Conservation (phyloP, 2,113 vertebrate genomes). For the Malurus alboscapulatus region DNA sequence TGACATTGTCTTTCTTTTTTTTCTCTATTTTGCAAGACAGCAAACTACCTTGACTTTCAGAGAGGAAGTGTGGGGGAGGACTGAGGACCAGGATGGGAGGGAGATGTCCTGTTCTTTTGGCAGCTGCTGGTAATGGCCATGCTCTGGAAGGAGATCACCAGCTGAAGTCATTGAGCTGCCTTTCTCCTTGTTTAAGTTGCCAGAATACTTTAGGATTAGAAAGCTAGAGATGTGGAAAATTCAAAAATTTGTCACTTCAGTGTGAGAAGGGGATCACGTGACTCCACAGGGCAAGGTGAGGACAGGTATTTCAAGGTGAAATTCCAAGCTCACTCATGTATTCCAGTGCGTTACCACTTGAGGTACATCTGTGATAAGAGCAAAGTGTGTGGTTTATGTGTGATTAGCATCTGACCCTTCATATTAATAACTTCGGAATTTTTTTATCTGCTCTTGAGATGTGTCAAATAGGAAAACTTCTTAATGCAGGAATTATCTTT, state of each 20-base stretch:
- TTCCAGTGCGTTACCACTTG: not conserved
- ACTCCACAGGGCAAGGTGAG: not conserved
- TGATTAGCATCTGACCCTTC: conserved; percentile 49
- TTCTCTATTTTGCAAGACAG: fast-evolving
- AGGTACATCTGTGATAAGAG: conserved; percentile 2
- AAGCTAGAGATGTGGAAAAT: not conserved
- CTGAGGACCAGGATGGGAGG: not conserved
- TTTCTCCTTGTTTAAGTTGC: not conserved
- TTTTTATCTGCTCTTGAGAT: conserved; percentile 19
- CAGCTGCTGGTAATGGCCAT: not conserved
- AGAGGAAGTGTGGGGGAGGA: not conserved
- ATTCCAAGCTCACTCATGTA: conserved; percentile 11
- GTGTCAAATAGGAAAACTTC: conserved; percentile 3
- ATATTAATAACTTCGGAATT: conserved; percentile 3
- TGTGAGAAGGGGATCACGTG: not conserved
- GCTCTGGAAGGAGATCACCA: not conserved
- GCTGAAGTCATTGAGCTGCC: not conserved
- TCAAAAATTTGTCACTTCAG: not conserved
- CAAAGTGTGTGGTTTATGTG: conserved; percentile 32
- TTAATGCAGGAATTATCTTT: conserved; percentile 7
- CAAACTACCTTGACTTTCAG: not conserved
- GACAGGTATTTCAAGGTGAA: conserved; percentile 11
- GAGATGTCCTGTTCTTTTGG: not conserved
- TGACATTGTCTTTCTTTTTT: not conserved
- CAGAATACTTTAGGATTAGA: not conserved